Evolutionary conservation across 2,113 vertebrate genomes (phyloP), one percentile per base, ranked within the genome.

Genomic region (Thinocorus orbignyianus): DNA sequence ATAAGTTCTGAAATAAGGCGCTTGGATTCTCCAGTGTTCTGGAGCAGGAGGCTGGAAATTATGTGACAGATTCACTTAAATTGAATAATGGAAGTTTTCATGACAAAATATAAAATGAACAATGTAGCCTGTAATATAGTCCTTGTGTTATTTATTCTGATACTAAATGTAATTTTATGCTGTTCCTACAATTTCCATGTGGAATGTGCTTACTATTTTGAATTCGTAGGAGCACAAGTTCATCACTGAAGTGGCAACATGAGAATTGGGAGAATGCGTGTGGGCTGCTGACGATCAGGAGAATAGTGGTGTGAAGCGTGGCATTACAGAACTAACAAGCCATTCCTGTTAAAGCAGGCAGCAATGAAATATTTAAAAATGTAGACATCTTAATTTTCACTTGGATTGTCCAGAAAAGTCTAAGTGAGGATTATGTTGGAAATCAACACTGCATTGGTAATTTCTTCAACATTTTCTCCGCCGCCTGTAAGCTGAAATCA

Each of bases 101-200:
- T 89, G 88, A 93, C 73, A 93, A 91, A 86, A 94, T 55, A 62
- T 92, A 84, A 93, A 95, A 92, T 3, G 72, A 94, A 94, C 14
- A 31, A 93, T 70, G 73, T 49, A 82, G 44, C 51, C 78, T 92
- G 87, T 90, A 95, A 96, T 96, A 69, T 4, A 85, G 84, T 42
- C 90, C 89, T 92, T n/a, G 73, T 82, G 81, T 81, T 95, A 95
- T 95, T 97, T 95, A 94, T 96, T 88, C 94, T 82, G 92, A 95
- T 96, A 95, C 74, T 90, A 90, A 96, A 95, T 72, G 84, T 49
- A 95, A 91, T 91, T 87, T 95, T 92, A 96, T 92, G 58, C 92
- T 82, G 30, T 92, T 94, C 41, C 70, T 93, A 54, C 65, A 89
- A 66, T 96, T 96, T 92, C 70, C n/a, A 54, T 82, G 66, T 91